These are phyloP conservation scores for Chrysomallon squamiferum DNA, from an alignment of 1,140 invertebrate genomes.

Conservation along the genomic window DNA sequence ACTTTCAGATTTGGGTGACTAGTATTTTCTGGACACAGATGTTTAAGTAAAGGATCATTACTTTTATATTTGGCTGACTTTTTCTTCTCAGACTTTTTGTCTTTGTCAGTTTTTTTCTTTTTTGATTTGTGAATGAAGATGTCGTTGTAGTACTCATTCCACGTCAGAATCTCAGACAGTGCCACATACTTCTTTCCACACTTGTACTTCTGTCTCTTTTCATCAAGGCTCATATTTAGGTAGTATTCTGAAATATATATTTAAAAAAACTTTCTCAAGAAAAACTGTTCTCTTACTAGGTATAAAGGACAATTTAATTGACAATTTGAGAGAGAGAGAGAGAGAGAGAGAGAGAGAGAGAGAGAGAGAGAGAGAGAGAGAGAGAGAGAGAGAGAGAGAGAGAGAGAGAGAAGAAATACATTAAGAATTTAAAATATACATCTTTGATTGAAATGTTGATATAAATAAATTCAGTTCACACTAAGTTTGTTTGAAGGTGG, in stretches of 20 bases:
- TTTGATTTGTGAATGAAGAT: no score
- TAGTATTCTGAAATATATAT: conserved; percentile 31
- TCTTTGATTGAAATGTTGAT: no score
- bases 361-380: background rate
- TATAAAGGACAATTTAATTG: no score
- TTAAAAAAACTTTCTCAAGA: no score
- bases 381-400: background rate
- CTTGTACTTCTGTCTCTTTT: conserved; percentile 69
- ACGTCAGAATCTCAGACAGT: conserved; percentile 69
- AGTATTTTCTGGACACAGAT: no score
- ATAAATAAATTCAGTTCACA: no score
- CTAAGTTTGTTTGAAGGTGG: no score
- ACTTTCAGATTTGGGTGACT: no score
- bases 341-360: background rate
- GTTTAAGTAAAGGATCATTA: no score
- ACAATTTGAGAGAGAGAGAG: background rate
- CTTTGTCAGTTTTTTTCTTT: no score
- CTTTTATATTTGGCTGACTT: conserved; percentile 6
- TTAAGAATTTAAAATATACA: background rate
- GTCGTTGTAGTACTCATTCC: conserved; percentile 62
- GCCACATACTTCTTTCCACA: conserved; percentile 61
- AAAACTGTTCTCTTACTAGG: no score
- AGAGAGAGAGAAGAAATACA: background rate
- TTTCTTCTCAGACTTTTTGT: conserved; percentile 12
- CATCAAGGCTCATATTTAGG: conserved; percentile 44